Base-by-base conservation (phyloP, 30 jellyfish, hydroid and myxozoan genomes). In the Aurelia coerulea region DNA sequence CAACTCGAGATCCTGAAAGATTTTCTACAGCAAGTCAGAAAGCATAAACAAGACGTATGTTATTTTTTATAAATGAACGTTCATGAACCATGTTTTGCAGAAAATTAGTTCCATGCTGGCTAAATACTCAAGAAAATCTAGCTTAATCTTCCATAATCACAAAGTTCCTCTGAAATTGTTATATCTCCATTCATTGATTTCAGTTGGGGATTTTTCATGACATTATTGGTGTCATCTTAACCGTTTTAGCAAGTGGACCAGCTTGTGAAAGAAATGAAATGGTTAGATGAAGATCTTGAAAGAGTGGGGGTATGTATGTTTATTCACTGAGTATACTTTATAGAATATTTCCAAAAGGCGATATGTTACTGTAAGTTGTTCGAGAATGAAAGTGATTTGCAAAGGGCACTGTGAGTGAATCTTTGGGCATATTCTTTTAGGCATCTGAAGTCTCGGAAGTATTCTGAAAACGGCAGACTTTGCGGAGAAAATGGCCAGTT, bases 1-100 rank as follows among this genome's bases (percentile, higher is more conserved):
- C 99, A 95, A 35, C 77, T 87, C 33, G 99, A 95, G 77, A 79
- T 95, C 11, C 80, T 90, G 15, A 95, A 89, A 95, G 99, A 95
- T 31, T 95, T 95, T 67, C 86, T 95, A 3, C 89, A 78, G 2
- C 99, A 88, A 74, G 91, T 95, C 31, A 90, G 91, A 64, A 62
- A 83, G 83, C 94, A 85, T 39, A 95, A 95, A 69, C 99, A 90
- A 75, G 98, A 95, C 96, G 99, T 95, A n/a, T 7, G 54, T 9
- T 9, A 46, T 7, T 46, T 53, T 33, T 33, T 35, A 7, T 46
- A n/a, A 50, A 14, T 62, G 12, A 0, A 10, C 37, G 4, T 0
- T 84, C 35, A n/a, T n/a, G n/a, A n/a, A n/a, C n/a, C n/a, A n/a
- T n/a, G n/a, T 15, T 39, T 37, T 82, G 60, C 13, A 42, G 8